phyloP scores from a whole-genome alignment of 1,140 invertebrate genomes.

The Platyura marginata region DNA sequence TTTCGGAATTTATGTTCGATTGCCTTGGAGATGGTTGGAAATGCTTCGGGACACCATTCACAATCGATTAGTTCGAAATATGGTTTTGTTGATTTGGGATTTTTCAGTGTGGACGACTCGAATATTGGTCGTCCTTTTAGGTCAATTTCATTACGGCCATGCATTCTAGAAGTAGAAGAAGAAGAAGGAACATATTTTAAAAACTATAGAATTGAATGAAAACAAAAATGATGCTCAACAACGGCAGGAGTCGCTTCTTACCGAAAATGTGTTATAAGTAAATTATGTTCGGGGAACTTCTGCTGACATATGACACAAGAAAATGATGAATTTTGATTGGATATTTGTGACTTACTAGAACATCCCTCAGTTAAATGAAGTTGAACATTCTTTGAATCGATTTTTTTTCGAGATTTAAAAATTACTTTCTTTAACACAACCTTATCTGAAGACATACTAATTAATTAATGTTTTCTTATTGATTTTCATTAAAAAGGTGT shows the following conservation, averaged over 20 bases:
- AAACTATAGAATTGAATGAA: too few species aligned
- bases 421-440: too few species aligned
- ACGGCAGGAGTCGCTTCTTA: too few species aligned
- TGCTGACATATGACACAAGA: background rate
- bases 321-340: too few species aligned
- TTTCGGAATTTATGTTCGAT: constrained; percentile 47
- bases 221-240: too few species aligned
- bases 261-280: background rate
- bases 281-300: background rate
- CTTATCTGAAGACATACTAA: too few species aligned
- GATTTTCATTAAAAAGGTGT: too few species aligned
- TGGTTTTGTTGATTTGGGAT: background rate
- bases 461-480: too few species aligned
- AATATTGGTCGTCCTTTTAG: background rate
- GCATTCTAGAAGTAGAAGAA: background rate
- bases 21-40: constrained; percentile 37
- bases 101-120: background rate
- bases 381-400: too few species aligned
- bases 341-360: too few species aligned
- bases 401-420: too few species aligned
- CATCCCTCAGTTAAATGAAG: too few species aligned
- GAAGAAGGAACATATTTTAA: background rate
- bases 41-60: constrained; percentile 37
- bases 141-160: background rate
- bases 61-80: constrained; percentile 25